Evolutionary conservation across 2,888 invertebrate species (phyloP), one percentile per base, ranked within the genome.

Genomic region (Napeogenes inachia): DNA sequence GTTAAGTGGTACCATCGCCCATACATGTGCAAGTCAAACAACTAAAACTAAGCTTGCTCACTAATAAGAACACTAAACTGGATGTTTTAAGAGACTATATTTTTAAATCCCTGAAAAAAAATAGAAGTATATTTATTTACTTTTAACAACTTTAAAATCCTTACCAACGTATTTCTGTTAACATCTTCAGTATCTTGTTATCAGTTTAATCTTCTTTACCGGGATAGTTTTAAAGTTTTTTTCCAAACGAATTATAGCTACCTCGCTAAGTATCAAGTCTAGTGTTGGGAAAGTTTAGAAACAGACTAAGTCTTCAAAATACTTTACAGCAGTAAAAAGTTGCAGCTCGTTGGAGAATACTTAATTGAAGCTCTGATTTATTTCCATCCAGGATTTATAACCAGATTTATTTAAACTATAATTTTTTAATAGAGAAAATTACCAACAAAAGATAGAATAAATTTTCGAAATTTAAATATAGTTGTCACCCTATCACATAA

Each of bases 401-500:
- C 3, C 21, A 2, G 30, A 50, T 12, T 30, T 47, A 13, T 13
- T 13, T n/a, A 47, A 30, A 50, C 6, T 1, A 21, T 13, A 50
- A 3, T 12, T 13, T 5, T 12, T 5, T 50, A 4, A 50, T 21
- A 8, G 4, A 30, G 6, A 30, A 8, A 30, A 21, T 21, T 30
- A 6, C 8, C 2, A 30, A 30, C 21, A 30, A 30, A 10, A 30
- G 10, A 50, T 30, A 50, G 30, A 4, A 21, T 50, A 4, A 5
- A 30, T 50, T 50, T 30, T 12, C 21, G n/a, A 45, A 38, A 2
- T 54, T n/a, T 13, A 13, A 30, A 10, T 56, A 10, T 54, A 45
- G 54, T 57, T 66, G 57, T 47, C 56, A 47, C 56, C 38, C 59
- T 67, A 69, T 63, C 63, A 71, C 68, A 73, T 73, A 71, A 71